These are phyloP conservation scores for Plectrocnemia conspersa DNA, from an alignment of 1,140 invertebrate genomes.

Conservation along the genomic window DNA sequence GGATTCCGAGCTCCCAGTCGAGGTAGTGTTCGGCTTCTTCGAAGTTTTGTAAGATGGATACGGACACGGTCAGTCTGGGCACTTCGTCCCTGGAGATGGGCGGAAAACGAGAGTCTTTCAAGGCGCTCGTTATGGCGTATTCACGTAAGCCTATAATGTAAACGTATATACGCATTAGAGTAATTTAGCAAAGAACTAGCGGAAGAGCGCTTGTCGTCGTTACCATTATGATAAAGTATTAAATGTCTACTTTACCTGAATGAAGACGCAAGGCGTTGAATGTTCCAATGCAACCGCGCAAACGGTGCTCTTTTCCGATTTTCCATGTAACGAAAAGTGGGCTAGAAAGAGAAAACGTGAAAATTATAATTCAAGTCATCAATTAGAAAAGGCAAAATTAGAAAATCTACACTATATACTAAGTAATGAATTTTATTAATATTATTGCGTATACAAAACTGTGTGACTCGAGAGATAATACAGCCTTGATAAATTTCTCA, in stretches of 20 bases:
- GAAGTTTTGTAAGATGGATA: slow-evolving; percentile 88
- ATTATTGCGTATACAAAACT: too few relatives aligned
- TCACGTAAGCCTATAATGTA: slow-evolving; percentile 75
- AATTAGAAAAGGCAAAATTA: too few relatives aligned
- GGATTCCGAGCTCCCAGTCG: slow-evolving; percentile 96
- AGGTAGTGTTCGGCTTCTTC: slow-evolving; percentile 92
- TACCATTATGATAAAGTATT: too few relatives aligned
- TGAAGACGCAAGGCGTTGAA: slow-evolving; percentile 94
- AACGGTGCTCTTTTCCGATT: slow-evolving; percentile 85
- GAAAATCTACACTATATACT: too few relatives aligned
- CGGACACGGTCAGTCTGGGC: slow-evolving; percentile 85
- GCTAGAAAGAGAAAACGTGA: slow-evolving; percentile 60
- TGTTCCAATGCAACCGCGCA: slow-evolving; percentile 93
- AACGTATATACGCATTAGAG: too few relatives aligned
- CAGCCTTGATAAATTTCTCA: too few relatives aligned
- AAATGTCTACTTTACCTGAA: slow-evolving; percentile 48
- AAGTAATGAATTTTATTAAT: too few relatives aligned
- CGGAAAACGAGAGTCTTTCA: slow-evolving; percentile 95
- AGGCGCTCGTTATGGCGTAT: slow-evolving; percentile 96
- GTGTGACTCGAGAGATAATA: too few relatives aligned
- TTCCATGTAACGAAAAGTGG: slow-evolving; percentile 99
- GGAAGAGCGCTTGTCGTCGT: too few relatives aligned
- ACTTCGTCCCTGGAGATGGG: slow-evolving; percentile 94
- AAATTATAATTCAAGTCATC: too few relatives aligned
- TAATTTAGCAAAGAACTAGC: too few relatives aligned